Percentiles rank a stretch among this genome's conserved stretches.
These are phyloP conservation scores for Thecophora atra DNA, from an alignment of 2,888 invertebrate genomes.

Conservation along the genomic window DNA sequence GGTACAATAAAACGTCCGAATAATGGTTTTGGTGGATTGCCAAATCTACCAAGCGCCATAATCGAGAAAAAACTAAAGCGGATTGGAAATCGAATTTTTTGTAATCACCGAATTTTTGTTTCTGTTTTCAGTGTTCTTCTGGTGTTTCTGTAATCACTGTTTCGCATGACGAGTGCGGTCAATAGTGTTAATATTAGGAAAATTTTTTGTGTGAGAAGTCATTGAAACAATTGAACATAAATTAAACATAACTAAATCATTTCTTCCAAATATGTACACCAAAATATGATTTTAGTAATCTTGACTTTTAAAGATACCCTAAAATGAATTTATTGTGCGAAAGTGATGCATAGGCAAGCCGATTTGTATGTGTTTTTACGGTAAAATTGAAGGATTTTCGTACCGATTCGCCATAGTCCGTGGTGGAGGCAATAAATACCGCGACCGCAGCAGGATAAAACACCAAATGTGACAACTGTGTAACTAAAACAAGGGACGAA, in stretches of 20 bases:
- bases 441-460: background rate
- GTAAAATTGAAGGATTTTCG: conserved; percentile 33
- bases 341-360: conserved; percentile 6
- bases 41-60: too few relatives aligned
- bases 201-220: conserved; percentile 35
- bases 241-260: conserved; percentile 15
- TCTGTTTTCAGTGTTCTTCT: too few relatives aligned
- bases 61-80: too few relatives aligned
- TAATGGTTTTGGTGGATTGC: too few relatives aligned
- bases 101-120: too few relatives aligned
- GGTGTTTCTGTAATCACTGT: too few relatives aligned
- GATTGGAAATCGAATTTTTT: too few relatives aligned
- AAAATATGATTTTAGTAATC: background rate
- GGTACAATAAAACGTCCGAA: too few relatives aligned
- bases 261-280: conserved; percentile 2
- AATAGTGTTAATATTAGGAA: too few relatives aligned
- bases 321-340: background rate
- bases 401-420: conserved; percentile 7
- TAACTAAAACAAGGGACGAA: background rate
- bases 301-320: background rate
- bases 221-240: conserved; percentile 33
- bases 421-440: conserved; percentile 24
- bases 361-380: conserved; percentile 28
- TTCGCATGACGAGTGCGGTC: too few relatives aligned
- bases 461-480: conserved; percentile 19